Evolutionary conservation across 2,888 invertebrate species (phyloP).

Genomic region (Zygaena filipendulae): DNA sequence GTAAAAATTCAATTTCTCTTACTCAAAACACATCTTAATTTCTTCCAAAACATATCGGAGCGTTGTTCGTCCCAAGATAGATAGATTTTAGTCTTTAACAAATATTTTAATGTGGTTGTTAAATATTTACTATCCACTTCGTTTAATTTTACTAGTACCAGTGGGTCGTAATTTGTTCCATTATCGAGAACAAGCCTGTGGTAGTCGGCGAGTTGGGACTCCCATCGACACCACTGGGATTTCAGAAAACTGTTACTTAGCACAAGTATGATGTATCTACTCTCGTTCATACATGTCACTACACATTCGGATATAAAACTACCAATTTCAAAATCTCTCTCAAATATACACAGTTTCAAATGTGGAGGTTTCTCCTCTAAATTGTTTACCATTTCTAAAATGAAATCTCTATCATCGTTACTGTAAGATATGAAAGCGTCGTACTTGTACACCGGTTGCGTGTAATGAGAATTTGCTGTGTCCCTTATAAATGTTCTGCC

Average conservation of each 20-base stretch:
- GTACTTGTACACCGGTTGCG: slow-evolving; percentile 45
- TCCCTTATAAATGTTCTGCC: slow-evolving; percentile 43
- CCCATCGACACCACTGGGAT: slow-evolving; percentile 80
- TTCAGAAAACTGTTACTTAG: slow-evolving; percentile 75
- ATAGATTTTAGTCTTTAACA: slow-evolving; percentile 73
- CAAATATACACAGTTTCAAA: slow-evolving; percentile 75
- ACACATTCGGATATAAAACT: slow-evolving; percentile 74
- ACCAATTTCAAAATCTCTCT: slow-evolving; percentile 75
- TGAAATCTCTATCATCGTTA: slow-evolving; percentile 71
- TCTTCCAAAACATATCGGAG: slow-evolving; percentile 49
- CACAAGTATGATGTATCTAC: slow-evolving; percentile 72
- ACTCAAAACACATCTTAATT: slow-evolving; percentile 36
- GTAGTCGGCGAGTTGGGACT: slow-evolving; percentile 75
- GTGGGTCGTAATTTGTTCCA: slow-evolving; percentile 63
- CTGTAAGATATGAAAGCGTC: slow-evolving; percentile 73
- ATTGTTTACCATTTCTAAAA: slow-evolving; percentile 67
- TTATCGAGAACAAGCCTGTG: slow-evolving; percentile 71
- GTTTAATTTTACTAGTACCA: slow-evolving; percentile 72
- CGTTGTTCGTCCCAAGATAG: slow-evolving; percentile 68
- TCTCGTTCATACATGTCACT: slow-evolving; percentile 70
- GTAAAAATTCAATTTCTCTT: too few relatives aligned
- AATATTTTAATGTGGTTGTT: slow-evolving; percentile 69
- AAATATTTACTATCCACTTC: slow-evolving; percentile 64
- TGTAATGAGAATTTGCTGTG: slow-evolving; percentile 19
- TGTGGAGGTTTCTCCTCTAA: slow-evolving; percentile 70